Evolutionary conservation across 2,113 vertebrate genomes (phyloP).

Genomic region (Bos indicus): DNA sequence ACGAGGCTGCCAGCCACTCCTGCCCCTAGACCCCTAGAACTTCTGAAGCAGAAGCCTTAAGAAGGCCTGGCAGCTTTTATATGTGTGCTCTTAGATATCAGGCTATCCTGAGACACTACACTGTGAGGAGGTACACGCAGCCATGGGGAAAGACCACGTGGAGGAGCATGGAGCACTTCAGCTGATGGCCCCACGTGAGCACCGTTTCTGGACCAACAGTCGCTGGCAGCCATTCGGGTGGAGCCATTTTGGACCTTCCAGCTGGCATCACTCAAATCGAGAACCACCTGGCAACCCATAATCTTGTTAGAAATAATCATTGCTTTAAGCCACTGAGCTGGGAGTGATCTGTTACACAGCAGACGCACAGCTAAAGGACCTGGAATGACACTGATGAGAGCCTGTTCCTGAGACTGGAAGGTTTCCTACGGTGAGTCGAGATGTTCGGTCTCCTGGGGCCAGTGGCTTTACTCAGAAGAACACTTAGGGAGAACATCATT

Average conservation of each 20-base stretch:
- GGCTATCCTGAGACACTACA: neutral
- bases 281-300: too few species aligned
- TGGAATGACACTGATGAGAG: neutral
- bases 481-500: neutral
- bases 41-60: neutral
- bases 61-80: neutral
- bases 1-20: neutral
- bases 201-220: too few species aligned
- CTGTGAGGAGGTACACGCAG: neutral
- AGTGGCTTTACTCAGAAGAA: neutral
- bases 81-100: neutral
- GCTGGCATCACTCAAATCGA: neutral
- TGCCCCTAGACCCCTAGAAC: neutral
- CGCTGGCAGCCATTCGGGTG: neutral
- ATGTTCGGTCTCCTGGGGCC: neutral
- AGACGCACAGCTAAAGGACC: neutral
- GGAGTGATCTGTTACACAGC: neutral
- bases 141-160: rapidly evolving
- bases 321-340: neutral
- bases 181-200: rapidly evolving
- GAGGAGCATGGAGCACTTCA: neutral
- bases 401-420: neutral
- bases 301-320: neutral
- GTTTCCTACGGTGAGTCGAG: neutral
- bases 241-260: neutral